A percentile compares a stretch with the other conserved stretches of the same genome.
phyloP scores from a whole-genome alignment of 2,888 invertebrate species.

The Cryptocephalus moraei region DNA sequence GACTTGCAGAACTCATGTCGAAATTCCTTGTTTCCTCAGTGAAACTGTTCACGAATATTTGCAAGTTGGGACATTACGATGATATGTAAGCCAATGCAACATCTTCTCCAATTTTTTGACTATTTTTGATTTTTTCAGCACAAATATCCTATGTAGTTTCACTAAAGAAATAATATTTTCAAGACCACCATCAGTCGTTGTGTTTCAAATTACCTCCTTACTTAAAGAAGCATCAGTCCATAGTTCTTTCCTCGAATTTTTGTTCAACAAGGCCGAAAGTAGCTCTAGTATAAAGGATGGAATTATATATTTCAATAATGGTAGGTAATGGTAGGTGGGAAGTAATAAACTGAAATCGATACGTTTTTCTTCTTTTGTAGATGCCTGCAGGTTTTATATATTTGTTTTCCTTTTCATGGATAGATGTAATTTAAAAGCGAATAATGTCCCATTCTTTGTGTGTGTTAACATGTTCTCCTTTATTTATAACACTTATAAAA shows the following conservation, averaged over 20 bases:
- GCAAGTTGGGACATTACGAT: constrained; percentile 9
- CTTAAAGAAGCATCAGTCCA: constrained; percentile 18
- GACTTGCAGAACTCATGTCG: constrained; percentile 15
- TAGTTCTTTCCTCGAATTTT: constrained; percentile 17
- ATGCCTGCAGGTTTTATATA: constrained; percentile 24
- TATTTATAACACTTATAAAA: constrained; percentile 22
- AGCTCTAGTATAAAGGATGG: constrained; percentile 12
- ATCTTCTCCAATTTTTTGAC: not conserved
- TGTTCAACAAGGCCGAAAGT: constrained; percentile 19
- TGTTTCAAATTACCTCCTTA: constrained; percentile 16
- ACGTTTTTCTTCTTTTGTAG: constrained; percentile 12
- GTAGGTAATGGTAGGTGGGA: constrained; percentile 12
- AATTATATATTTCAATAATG: constrained; percentile 21
- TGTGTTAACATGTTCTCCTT: constrained; percentile 21
- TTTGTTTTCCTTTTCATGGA: constrained; percentile 20
- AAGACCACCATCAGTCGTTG: constrained; percentile 14
- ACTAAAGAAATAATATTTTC: constrained; percentile 19
- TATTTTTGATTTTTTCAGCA: constrained; percentile 6
- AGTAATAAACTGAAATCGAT: not conserved
- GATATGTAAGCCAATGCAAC: constrained; percentile 11
- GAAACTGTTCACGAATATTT: constrained; percentile 18
- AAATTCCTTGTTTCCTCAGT: constrained; percentile 18
- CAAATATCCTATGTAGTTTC: constrained; percentile 12
- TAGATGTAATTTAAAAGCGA: constrained; percentile 13
- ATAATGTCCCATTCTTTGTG: constrained; percentile 14